phyloP scores from a whole-genome alignment of 2,888 invertebrate genomes.

The Anoncus sp. region DNA sequence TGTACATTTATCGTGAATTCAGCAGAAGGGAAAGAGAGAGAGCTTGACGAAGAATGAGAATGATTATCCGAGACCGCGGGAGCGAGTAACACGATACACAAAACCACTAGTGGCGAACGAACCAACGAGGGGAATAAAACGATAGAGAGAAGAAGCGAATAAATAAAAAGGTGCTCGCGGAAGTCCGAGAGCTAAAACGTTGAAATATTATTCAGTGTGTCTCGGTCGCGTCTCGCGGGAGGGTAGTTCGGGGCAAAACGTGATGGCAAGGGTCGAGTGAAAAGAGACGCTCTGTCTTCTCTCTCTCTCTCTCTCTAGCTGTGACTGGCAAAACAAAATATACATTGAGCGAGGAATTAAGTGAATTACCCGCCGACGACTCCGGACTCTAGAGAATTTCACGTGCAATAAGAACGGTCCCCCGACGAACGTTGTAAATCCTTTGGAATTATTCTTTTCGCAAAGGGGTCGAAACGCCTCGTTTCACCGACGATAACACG shows the following conservation, averaged over 20 bases:
- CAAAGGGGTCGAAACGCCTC: constrained; percentile 25
- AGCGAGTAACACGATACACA: constrained; percentile 18
- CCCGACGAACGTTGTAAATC: constrained; percentile 56
- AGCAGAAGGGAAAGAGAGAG: constrained; percentile 15
- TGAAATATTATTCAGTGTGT: constrained; percentile 71
- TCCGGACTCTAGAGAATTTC: constrained; percentile 45
- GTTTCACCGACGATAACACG: constrained; percentile 56
- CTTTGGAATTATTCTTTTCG: constrained; percentile 56
- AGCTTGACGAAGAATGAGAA: constrained; percentile 64
- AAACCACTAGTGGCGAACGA: constrained; percentile 23
- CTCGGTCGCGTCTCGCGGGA: constrained; percentile 21
- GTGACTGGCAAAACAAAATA: constrained; percentile 44
- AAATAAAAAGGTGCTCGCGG: constrained; percentile 55
- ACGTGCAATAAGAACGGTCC: constrained; percentile 37
- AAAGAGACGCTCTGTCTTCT: constrained; percentile 14
- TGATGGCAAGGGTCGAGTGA: constrained; percentile 19
- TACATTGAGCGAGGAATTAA: constrained; percentile 73
- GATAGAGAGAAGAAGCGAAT: constrained; percentile 14
- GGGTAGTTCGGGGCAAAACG: constrained; percentile 11
- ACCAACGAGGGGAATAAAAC: constrained; percentile 25
- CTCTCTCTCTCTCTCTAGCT: constrained; percentile 13
- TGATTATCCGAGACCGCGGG: constrained; percentile 64
- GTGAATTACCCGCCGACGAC: constrained; percentile 71
- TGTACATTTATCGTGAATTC: background rate
- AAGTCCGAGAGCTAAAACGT: constrained; percentile 59